Conservation (phyloP, 2,888 invertebrate genomes). For the Pseudanteris insignis region DNA sequence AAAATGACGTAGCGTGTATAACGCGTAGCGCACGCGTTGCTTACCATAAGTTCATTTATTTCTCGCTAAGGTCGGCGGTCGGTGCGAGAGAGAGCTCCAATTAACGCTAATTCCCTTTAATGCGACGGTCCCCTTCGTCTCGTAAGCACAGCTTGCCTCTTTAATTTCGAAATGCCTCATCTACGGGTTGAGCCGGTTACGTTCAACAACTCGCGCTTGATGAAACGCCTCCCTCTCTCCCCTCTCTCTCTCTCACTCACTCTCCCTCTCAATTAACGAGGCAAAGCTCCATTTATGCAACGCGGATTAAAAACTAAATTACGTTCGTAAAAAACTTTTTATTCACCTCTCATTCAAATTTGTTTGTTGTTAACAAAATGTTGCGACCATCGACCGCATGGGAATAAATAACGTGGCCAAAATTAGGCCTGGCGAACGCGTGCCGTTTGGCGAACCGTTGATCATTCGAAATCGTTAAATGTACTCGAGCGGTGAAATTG, state of each 20-base stretch:
- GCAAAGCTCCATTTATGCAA: slow-evolving; percentile 36
- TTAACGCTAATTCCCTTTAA: slow-evolving; percentile 65
- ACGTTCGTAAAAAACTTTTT: slow-evolving; percentile 27
- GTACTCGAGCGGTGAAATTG: too few relatives aligned
- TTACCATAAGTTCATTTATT: slow-evolving; percentile 45
- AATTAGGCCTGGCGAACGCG: neutral
- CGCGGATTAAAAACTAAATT: slow-evolving; percentile 29
- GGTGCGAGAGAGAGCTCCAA: slow-evolving; percentile 53
- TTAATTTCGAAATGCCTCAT: slow-evolving; percentile 51
- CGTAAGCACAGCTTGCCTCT: slow-evolving; percentile 48
- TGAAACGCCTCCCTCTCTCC: slow-evolving; percentile 34
- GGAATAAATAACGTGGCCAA: too few relatives aligned
- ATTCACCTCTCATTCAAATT: too few relatives aligned
- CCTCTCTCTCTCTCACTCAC: too few relatives aligned
- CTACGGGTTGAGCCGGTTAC: slow-evolving; percentile 46
- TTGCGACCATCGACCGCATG: neutral
- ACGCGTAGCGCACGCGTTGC: slow-evolving; percentile 37
- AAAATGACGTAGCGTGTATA: slow-evolving; percentile 47
- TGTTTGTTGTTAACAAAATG: slow-evolving; percentile 27
- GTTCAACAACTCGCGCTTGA: slow-evolving; percentile 38
- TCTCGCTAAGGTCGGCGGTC: slow-evolving; percentile 39
- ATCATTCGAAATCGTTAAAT: slow-evolving; percentile 9
- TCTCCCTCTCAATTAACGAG: slow-evolving; percentile 40
- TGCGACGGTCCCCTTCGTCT: slow-evolving; percentile 51
- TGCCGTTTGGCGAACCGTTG: too few relatives aligned